phyloP scores from a whole-genome alignment of 2,113 vertebrate species.

The Carlito syrichta region DNA sequence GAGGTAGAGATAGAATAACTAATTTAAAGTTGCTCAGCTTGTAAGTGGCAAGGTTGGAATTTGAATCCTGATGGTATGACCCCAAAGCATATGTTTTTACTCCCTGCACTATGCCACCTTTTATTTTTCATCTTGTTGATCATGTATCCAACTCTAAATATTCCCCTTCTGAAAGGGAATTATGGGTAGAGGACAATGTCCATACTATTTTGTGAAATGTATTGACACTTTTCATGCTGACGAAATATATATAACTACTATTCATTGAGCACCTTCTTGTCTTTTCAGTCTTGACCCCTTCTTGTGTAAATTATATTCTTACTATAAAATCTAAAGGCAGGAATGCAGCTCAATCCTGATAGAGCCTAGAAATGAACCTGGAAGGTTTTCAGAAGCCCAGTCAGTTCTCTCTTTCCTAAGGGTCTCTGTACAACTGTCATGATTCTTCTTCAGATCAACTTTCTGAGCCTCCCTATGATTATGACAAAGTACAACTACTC shows the following conservation, averaged over 20 bases:
- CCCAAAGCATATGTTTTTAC: background rate
- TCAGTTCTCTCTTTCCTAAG: background rate
- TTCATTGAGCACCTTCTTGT: background rate
- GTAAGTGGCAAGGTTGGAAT: background rate
- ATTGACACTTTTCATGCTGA: background rate
- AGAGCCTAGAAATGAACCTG: background rate
- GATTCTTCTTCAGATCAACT: background rate
- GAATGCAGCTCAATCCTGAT: background rate
- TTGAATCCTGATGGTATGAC: background rate
- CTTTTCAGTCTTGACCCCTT: background rate
- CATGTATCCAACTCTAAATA: background rate
- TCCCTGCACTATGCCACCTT: background rate
- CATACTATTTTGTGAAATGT: background rate
- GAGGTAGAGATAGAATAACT: background rate
- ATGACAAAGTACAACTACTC: background rate
- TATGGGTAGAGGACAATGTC: background rate
- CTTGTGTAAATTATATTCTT: background rate
- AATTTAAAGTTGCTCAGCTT: background rate
- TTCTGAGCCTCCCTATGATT: background rate
- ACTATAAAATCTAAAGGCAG: background rate
- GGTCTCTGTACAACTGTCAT: background rate
- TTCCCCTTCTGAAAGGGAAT: background rate
- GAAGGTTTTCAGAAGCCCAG: background rate
- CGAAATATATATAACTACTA: background rate
- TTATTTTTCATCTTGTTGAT: background rate